A percentile compares a stretch with the other conserved stretches of the same genome.
phyloP scores from a whole-genome alignment of 2,113 vertebrate species.

The Alexandromys fortis region DNA sequence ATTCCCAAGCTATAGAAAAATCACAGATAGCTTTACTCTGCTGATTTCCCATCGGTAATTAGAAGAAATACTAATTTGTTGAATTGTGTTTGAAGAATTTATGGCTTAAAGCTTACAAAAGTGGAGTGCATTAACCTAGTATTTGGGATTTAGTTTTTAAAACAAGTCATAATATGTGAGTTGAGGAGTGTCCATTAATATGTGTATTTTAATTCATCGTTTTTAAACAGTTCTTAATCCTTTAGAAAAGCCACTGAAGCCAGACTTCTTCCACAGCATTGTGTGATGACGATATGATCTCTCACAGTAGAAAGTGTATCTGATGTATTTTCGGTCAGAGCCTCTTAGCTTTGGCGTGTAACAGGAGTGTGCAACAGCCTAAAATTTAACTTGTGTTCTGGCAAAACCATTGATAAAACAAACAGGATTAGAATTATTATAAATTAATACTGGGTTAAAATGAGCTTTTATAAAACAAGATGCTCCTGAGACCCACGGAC shows the following conservation, averaged over 20 bases:
- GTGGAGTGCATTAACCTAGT: conserved; percentile 13
- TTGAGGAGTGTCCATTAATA: conserved; percentile 35
- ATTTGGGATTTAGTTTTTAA: conserved; percentile 70
- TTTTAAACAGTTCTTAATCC: conserved; percentile 13
- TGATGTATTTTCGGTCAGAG: neutral
- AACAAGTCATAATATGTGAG: conserved; percentile 47
- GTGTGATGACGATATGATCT: neutral
- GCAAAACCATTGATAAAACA: conserved; percentile 21
- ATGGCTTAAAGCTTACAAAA: conserved; percentile 62
- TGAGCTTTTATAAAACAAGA: conserved; percentile 27
- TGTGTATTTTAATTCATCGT: conserved; percentile 43
- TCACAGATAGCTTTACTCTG: conserved; percentile 51
- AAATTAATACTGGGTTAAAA: conserved; percentile 46
- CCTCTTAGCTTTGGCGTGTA: neutral
- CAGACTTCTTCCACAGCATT: neutral
- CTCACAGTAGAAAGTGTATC: conserved; percentile 1
- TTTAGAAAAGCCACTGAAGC: conserved; percentile 38
- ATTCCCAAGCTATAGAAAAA: conserved; percentile 49
- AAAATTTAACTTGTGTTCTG: neutral
- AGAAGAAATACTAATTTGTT: conserved; percentile 52
- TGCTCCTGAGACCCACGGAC: neutral
- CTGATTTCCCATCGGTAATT: conserved; percentile 61
- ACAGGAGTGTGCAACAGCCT: no score
- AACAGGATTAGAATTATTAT: conserved; percentile 29
- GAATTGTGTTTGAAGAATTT: conserved; percentile 68